These are phyloP conservation scores for Vulpes ferrilata DNA, from an alignment of 2,113 vertebrate genomes.

Conservation along the genomic window DNA sequence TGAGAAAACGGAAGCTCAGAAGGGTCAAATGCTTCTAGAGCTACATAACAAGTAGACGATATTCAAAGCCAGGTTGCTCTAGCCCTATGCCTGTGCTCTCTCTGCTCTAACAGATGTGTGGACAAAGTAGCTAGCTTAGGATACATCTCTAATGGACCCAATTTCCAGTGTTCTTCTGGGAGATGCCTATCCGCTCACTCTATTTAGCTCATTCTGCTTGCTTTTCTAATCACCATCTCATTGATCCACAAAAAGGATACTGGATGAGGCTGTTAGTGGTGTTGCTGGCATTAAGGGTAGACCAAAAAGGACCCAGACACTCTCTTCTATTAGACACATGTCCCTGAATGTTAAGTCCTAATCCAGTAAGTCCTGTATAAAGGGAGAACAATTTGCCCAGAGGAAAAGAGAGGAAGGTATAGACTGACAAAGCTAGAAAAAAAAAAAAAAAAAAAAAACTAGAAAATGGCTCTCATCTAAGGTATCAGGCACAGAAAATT, in stretches of 20 bases:
- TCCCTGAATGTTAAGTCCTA: not conserved
- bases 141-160: not conserved
- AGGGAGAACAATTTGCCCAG: not conserved
- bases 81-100: not conserved
- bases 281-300: not conserved
- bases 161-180: not conserved
- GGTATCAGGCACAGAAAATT: not conserved
- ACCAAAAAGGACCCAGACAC: not conserved
- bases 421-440: not conserved
- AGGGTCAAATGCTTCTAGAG: not conserved
- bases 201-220: not conserved
- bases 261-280: not conserved
- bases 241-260: not conserved
- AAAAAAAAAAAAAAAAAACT: not conserved
- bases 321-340: not conserved
- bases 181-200: not conserved
- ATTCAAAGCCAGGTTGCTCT: not conserved
- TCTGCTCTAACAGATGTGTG: not conserved
- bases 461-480: not conserved
- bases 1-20: slow-evolving; percentile 6
- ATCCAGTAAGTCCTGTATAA: not conserved
- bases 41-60: not conserved
- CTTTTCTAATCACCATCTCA: not conserved
- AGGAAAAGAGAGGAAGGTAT: not conserved
- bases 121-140: not conserved